phyloP scores from a whole-genome alignment of 64 coral and sea anemone genomes.

The Montipora cactus region DNA sequence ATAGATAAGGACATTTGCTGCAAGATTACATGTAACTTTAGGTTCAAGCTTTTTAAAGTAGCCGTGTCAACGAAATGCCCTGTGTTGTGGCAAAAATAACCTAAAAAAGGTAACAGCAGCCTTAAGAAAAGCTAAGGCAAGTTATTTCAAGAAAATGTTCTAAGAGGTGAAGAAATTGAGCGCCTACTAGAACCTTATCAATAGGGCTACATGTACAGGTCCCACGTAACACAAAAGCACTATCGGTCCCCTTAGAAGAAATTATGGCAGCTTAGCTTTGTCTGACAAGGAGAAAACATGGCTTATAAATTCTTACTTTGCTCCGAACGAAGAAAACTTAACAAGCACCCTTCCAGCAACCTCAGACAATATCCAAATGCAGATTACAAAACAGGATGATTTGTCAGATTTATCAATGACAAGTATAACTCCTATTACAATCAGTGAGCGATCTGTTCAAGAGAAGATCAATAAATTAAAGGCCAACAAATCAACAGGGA shows the following conservation, averaged over 20 bases:
- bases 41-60: conserved; percentile 56
- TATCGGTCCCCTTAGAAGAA: no score
- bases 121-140: conserved; percentile 34
- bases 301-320: no score
- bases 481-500: not conserved
- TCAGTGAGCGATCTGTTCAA: not conserved
- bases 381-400: not conserved
- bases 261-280: no score
- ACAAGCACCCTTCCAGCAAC: no score
- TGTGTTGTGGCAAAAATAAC: not conserved
- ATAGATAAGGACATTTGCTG: not conserved
- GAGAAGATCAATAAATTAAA: conserved; percentile 2
- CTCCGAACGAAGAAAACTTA: no score
- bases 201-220: no score
- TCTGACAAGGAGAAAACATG: no score
- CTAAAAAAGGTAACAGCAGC: not conserved
- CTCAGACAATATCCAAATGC: not conserved
- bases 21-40: conserved; percentile 33
- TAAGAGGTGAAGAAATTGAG: not conserved
- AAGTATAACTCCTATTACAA: not conserved
- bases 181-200: conserved; percentile 10
- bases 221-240: no score
- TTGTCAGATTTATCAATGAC: not conserved
- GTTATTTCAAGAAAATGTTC: conserved; percentile 20
- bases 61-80: conserved; percentile 14